A percentile compares a stretch with the other conserved stretches of the same genome.
phyloP scores from a whole-genome alignment of 2,113 vertebrate species.

The Colinus virginianus region DNA sequence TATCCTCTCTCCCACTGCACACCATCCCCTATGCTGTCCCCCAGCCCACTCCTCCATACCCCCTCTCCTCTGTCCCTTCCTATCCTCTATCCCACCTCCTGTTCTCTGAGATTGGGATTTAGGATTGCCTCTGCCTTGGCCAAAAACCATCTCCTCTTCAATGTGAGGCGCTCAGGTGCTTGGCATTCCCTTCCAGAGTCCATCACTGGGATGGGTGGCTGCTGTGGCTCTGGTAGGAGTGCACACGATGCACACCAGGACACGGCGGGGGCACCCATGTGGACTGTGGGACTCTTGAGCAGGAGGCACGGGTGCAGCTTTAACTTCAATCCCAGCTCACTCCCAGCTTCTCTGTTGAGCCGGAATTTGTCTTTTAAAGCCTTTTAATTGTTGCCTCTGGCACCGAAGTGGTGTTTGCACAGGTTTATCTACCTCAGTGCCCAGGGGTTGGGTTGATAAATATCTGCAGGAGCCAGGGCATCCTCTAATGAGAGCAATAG shows the following conservation, averaged over 20 bases:
- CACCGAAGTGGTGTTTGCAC: not conserved
- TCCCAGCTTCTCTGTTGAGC: not conserved
- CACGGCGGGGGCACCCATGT: not conserved
- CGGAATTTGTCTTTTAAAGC: not conserved
- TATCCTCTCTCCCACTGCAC: no score
- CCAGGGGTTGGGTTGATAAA: not conserved
- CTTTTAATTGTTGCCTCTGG: not conserved
- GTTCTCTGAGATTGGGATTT: accelerated
- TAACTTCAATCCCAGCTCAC: not conserved
- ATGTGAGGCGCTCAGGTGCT: accelerated
- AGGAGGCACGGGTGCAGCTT: accelerated
- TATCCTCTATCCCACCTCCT: not conserved
- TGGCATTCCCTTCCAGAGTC: not conserved
- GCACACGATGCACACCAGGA: not conserved
- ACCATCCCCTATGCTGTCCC: not conserved
- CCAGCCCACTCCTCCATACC: no score
- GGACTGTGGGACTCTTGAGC: not conserved
- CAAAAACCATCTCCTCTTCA: not conserved
- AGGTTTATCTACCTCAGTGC: conserved; percentile 6
- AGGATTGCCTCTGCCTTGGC: accelerated
- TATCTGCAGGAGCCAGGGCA: not conserved
- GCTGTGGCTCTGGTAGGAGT: not conserved
- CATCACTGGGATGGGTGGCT: accelerated
- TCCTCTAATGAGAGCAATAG: not conserved
- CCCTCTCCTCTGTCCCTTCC: not conserved